These are phyloP conservation scores for Doris montereyensis DNA, from an alignment of 2,888 invertebrate genomes.

Conservation along the genomic window DNA sequence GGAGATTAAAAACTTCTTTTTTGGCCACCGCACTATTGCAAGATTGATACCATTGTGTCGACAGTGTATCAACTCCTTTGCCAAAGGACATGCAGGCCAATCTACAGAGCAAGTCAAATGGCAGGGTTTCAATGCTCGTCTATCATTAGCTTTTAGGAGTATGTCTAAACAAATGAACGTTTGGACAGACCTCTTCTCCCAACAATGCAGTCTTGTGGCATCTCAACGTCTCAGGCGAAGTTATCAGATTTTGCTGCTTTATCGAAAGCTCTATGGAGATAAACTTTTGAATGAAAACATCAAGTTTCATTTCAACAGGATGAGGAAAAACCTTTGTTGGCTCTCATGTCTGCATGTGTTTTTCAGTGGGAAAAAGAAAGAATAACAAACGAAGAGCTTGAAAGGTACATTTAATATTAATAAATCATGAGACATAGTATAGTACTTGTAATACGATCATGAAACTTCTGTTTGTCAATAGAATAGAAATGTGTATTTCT, in stretches of 20 bases:
- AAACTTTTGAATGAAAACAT: constrained; percentile 39
- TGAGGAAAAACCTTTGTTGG: constrained; percentile 37
- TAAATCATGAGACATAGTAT: no score
- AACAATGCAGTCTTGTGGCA: constrained; percentile 42
- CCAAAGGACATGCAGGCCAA: no score
- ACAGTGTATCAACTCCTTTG: no score
- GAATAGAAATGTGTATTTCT: no score
- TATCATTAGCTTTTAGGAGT: background rate
- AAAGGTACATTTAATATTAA: constrained; percentile 36
- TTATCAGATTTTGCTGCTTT: constrained; percentile 41
- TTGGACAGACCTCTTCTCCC: constrained; percentile 18
- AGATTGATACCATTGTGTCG: background rate
- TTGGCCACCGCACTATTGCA: background rate
- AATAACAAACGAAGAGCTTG: constrained; percentile 41
- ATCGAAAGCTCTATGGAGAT: constrained; percentile 44
- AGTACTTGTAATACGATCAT: no score
- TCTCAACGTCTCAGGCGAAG: constrained; percentile 41
- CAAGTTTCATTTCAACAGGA: constrained; percentile 25
- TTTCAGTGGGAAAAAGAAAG: constrained; percentile 47
- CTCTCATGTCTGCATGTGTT: constrained; percentile 41
- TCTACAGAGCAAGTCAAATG: no score
- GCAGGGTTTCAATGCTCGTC: background rate
- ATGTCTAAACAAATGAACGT: constrained; percentile 5
- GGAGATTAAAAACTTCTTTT: background rate
- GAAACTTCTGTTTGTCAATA: no score